Percentiles rank a stretch among this genome's conserved stretches.
Evolutionary conservation across 2,797 vertebrate species (phyloP).

Genomic region (Clarias fuscus): DNA sequence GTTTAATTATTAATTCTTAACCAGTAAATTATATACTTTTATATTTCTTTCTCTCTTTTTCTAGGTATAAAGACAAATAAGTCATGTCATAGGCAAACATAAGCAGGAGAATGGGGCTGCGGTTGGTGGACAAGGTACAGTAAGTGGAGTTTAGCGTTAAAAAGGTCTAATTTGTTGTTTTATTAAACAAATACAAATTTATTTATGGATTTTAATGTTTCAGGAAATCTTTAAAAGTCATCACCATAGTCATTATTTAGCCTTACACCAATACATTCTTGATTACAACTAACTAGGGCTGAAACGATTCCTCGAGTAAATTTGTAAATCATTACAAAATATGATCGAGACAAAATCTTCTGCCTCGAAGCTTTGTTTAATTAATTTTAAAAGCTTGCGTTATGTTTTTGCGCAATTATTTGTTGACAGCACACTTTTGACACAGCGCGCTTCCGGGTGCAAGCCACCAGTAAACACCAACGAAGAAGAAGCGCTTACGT

Average conservation of each 20-base stretch:
- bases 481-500: too few relatives aligned
- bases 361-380: too few relatives aligned
- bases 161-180: not conserved
- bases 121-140: slow-evolving; percentile 68
- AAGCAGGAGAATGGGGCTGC: slow-evolving; percentile 68
- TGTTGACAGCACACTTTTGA: too few relatives aligned
- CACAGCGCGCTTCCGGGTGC: too few relatives aligned
- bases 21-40: not conserved
- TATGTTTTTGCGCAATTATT: too few relatives aligned
- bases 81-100: slow-evolving; percentile 29
- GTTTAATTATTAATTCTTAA: not conserved
- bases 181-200: not conserved
- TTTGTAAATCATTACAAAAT: too few relatives aligned
- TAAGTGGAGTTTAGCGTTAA: slow-evolving; percentile 15
- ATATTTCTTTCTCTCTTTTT: slow-evolving; percentile 11
- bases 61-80: slow-evolving; percentile 40
- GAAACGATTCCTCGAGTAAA: too few relatives aligned
- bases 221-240: not conserved
- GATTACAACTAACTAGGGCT: not conserved
- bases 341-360: too few relatives aligned
- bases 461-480: too few relatives aligned
- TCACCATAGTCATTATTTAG: too few relatives aligned
- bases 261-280: not conserved
- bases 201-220: not conserved
- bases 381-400: too few relatives aligned